These are phyloP conservation scores for Podilymbus podiceps DNA, from an alignment of 2,113 vertebrate genomes.

Conservation along the genomic window DNA sequence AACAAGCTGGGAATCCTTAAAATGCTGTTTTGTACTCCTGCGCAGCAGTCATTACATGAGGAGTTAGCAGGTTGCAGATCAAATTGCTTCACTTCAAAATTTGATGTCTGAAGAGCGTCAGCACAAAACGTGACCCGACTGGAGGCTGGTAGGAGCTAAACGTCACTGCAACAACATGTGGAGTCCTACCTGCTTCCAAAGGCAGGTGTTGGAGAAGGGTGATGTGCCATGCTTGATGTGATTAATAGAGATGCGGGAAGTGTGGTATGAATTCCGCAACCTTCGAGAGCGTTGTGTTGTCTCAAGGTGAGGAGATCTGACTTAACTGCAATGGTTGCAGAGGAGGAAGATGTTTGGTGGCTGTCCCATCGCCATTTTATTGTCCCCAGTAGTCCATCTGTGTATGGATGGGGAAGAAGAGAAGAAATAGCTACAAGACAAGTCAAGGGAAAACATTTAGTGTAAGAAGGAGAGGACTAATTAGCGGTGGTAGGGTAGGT, in stretches of 20 bases:
- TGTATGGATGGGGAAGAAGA: background rate
- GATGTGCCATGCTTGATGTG: background rate
- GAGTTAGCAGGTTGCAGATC: background rate
- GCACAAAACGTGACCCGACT: background rate
- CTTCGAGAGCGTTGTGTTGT: accelerated
- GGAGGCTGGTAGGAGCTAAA: background rate
- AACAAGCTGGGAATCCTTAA: background rate
- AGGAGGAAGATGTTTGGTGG: background rate
- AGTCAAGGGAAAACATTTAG: background rate
- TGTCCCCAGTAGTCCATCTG: background rate
- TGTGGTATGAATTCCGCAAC: background rate
- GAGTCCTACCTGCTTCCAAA: background rate
- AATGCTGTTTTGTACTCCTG: background rate
- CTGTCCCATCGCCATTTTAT: background rate
- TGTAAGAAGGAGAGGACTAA: background rate
- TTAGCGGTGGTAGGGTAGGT: background rate
- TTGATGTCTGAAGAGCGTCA: background rate
- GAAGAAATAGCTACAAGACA: background rate
- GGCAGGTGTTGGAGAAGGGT: background rate
- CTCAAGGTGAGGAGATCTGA: background rate
- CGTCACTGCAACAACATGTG: accelerated
- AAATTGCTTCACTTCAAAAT: background rate
- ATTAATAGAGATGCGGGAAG: background rate
- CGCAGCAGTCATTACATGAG: accelerated
- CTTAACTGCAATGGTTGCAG: accelerated